Evolutionary conservation across 1,140 invertebrate genomes (phyloP).

Genomic region (Dendrolimus kikuchii): DNA sequence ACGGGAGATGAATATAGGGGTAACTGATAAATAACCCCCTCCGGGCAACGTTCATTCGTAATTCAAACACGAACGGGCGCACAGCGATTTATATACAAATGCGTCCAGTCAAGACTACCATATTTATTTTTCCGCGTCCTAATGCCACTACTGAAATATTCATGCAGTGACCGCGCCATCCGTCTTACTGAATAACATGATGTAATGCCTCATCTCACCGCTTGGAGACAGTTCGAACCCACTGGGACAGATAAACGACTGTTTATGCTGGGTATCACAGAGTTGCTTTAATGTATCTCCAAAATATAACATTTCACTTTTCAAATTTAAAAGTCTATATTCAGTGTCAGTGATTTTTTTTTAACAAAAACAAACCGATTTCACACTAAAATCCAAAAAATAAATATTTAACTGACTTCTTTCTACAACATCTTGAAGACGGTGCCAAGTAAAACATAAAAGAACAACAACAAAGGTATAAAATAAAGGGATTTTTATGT

Average conservation of each 20-base stretch:
- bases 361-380: too few relatives aligned
- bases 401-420: too few relatives aligned
- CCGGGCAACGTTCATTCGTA: slow-evolving; percentile 34
- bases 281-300: too few relatives aligned
- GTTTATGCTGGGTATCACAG: too few relatives aligned
- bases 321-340: too few relatives aligned
- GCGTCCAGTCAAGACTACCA: slow-evolving; percentile 52
- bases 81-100: slow-evolving; percentile 65
- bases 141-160: slow-evolving; percentile 67
- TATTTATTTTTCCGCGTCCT: slow-evolving; percentile 65
- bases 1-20: slow-evolving; percentile 1
- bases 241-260: neutral
- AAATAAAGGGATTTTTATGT: too few relatives aligned
- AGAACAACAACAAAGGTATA: too few relatives aligned
- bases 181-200: slow-evolving; percentile 53
- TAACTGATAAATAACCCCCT: slow-evolving; percentile 49
- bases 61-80: slow-evolving; percentile 41
- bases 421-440: too few relatives aligned
- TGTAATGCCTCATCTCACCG: slow-evolving; percentile 27
- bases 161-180: slow-evolving; percentile 55
- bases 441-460: too few relatives aligned
- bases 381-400: too few relatives aligned
- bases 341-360: too few relatives aligned
- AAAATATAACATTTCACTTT: too few relatives aligned
- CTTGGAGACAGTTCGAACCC: neutral